Conservation (phyloP, 2,113 vertebrate species). For the Muntiacus reevesi region DNA sequence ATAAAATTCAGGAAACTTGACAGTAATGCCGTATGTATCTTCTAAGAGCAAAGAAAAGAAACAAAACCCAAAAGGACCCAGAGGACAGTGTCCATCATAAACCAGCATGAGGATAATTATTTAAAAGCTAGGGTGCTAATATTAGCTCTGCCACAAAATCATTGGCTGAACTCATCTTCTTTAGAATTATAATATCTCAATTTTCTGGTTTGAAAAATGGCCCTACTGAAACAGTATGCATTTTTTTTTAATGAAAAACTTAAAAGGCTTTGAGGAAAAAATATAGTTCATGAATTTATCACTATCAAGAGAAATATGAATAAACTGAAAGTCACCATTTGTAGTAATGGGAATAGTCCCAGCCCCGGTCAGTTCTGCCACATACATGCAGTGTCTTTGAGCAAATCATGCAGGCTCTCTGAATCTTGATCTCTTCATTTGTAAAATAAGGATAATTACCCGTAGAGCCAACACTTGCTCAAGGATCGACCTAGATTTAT, state of each 20-base stretch:
- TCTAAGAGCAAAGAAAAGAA: not conserved
- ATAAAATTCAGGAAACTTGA: not conserved
- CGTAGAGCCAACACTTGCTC: not conserved
- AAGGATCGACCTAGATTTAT: not conserved
- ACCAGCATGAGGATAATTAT: not conserved
- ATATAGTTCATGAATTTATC: not conserved
- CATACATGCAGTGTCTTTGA: not conserved
- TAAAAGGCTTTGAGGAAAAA: not conserved
- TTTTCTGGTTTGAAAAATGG: not conserved
- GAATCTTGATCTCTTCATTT: not conserved
- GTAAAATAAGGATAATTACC: not conserved
- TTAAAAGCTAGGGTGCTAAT: not conserved
- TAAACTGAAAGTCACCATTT: not conserved
- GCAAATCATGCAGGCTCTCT: not conserved
- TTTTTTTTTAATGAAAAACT: not conserved
- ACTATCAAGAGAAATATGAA: not conserved
- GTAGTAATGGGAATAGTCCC: not conserved
- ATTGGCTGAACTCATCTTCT: not conserved
- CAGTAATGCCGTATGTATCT: not conserved
- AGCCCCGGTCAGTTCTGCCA: not conserved
- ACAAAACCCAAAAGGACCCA: not conserved
- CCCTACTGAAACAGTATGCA: not conserved
- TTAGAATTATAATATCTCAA: not conserved
- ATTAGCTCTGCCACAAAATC: not conserved
- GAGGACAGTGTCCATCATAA: not conserved